Evolutionary conservation across 2,888 invertebrate species (phyloP), one percentile per base, ranked within the genome.

Genomic region (Ryuthela nishihirai): DNA sequence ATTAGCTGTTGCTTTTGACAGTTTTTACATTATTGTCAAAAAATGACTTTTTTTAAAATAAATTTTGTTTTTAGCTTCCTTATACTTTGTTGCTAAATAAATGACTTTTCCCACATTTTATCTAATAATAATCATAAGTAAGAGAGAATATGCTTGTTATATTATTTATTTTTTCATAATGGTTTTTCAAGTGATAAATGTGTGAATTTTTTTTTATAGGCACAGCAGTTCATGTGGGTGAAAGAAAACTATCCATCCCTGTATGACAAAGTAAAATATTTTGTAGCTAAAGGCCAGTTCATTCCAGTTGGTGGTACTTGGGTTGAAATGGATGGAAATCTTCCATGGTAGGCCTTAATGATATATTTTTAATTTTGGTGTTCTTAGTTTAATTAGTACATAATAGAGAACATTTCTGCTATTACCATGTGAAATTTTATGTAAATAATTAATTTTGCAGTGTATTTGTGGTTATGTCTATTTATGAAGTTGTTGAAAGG

Each of bases 221-320:
- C 78, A 25, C 78, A 77, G 67, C 78, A 79, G 67, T 75, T 74
- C 66, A 70, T 71, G n/a, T 79, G 78, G 78, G 72, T 78, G 41
- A 77, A 77, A 64, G 64, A 74, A 39, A 66, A 72, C 52, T 79
- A 78, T 65, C 78, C 78, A 4, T 64, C 67, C 4, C 65, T 79
- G 48, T 79, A 71, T 67, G 68, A 69, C n/a, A 69, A 74, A 47
- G 74, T 79, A 3, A 71, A 72, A 58, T 59, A 68, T 21, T 70
- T 66, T 62, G 73, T 75, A 0, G 67, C 65, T 7, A 65, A 65
- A 34, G 76, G 75, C 5, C 70, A 72, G 40, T 78, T 79, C 66
- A 68, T 77, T 34, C 77, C 77, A 17, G 78, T 79, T 18, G 79
- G 79, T 15, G 77, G 77, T 2, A 72, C 74, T 1, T 79, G 79